Evolutionary conservation across 2,113 vertebrate species (phyloP).

Genomic region (Eretmochelys imbricata): DNA sequence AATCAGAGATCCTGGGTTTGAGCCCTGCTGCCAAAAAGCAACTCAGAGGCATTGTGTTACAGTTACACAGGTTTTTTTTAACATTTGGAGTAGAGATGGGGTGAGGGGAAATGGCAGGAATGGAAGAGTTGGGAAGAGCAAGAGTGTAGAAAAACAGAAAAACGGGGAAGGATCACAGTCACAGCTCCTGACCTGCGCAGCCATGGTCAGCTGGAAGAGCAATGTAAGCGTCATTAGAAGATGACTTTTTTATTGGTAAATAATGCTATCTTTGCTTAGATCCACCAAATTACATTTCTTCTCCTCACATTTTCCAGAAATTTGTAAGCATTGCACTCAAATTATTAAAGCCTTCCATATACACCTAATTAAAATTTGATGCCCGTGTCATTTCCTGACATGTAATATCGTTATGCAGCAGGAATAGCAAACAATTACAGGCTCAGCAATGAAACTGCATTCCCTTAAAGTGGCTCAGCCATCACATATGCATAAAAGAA

Average conservation of each 20-base stretch:
- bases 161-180: neutral
- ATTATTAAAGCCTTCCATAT: neutral
- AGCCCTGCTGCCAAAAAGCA: rapidly evolving
- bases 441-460: neutral
- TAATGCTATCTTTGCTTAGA: neutral
- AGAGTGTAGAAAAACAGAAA: neutral
- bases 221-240: neutral
- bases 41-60: neutral
- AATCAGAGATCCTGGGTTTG: neutral
- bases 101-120: neutral
- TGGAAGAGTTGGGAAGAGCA: neutral
- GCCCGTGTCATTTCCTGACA: neutral
- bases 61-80: neutral
- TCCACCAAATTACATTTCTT: neutral
- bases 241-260: neutral
- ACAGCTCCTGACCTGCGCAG: rapidly evolving
- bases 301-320: neutral
- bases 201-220: rapidly evolving
- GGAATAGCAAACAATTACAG: neutral
- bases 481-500: neutral
- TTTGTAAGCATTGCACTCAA: neutral
- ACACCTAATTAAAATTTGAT: neutral
- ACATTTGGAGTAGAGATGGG: neutral
- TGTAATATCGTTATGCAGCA: neutral
- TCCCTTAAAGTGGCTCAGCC: neutral